phyloP scores from a whole-genome alignment of 1,140 invertebrate genomes.

The Neodiprion fabricii region DNA sequence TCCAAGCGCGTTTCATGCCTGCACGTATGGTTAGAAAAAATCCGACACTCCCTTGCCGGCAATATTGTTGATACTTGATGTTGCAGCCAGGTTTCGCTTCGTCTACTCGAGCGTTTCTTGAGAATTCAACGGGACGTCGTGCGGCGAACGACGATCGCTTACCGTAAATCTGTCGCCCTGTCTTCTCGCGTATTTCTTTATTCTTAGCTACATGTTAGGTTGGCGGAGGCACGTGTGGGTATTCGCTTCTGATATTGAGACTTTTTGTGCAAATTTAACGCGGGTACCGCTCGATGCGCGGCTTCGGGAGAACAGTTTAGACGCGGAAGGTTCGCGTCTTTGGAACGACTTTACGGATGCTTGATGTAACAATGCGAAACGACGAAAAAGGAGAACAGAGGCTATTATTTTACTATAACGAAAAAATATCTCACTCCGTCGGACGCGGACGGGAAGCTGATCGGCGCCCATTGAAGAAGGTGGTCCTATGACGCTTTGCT shows the following conservation, averaged over 20 bases:
- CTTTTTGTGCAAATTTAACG: background rate
- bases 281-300: background rate
- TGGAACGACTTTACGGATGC: too few species aligned
- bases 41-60: slow-evolving; percentile 34
- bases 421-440: background rate
- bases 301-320: background rate
- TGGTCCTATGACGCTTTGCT: background rate
- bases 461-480: too few species aligned
- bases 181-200: background rate
- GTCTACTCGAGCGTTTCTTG: background rate
- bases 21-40: slow-evolving; percentile 56
- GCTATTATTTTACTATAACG: background rate
- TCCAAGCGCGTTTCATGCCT: slow-evolving; percentile 3
- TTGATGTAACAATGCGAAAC: background rate
- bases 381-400: background rate
- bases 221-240: too few species aligned
- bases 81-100: slow-evolving; percentile 36
- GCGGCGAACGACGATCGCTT: background rate
- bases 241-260: too few species aligned
- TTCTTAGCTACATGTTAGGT: background rate
- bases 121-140: background rate
- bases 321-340: too few species aligned
- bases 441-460: too few species aligned
- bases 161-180: background rate
- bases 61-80: slow-evolving; percentile 60